A percentile compares a stretch with the other conserved stretches of the same genome.
phyloP scores from a whole-genome alignment of 2,797 vertebrate genomes.

The Pangasius djambal region DNA sequence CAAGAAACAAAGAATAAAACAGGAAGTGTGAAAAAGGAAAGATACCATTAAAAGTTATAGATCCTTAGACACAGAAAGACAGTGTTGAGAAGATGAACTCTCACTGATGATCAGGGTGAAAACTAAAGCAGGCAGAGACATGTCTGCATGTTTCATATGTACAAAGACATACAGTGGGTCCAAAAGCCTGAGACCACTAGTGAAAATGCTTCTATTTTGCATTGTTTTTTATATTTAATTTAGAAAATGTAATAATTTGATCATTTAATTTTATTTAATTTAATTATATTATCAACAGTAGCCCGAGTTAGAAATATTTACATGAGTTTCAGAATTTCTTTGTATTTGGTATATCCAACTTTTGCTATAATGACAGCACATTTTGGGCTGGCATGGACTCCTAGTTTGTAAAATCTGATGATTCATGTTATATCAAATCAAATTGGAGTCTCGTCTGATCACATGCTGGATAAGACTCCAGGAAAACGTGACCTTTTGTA shows the following conservation, averaged over 20 bases:
- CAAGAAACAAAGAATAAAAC: slow-evolving; percentile 3
- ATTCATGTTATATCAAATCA: neutral
- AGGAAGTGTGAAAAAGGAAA: slow-evolving; percentile 15
- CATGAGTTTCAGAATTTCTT: neutral
- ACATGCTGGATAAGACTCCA: neutral
- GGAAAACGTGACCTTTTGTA: neutral
- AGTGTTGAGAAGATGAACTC: neutral
- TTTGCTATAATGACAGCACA: neutral
- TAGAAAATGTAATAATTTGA: neutral
- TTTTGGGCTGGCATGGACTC: neutral
- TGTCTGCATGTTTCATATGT: slow-evolving; percentile 20
- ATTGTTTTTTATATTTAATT: neutral
- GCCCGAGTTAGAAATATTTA: neutral
- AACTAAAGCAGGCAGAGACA: slow-evolving; percentile 23
- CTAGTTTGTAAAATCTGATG: neutral
- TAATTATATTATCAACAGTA: neutral
- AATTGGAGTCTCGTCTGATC: neutral
- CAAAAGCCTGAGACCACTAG: neutral
- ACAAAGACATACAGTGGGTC: neutral
- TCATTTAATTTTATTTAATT: neutral
- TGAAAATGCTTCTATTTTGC: neutral
- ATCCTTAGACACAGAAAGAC: neutral
- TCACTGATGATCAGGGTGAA: neutral
- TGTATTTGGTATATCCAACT: neutral
- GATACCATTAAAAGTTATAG: neutral